These are phyloP conservation scores for Camponotus vicinus DNA, from an alignment of 1,140 invertebrate species.

Conservation along the genomic window DNA sequence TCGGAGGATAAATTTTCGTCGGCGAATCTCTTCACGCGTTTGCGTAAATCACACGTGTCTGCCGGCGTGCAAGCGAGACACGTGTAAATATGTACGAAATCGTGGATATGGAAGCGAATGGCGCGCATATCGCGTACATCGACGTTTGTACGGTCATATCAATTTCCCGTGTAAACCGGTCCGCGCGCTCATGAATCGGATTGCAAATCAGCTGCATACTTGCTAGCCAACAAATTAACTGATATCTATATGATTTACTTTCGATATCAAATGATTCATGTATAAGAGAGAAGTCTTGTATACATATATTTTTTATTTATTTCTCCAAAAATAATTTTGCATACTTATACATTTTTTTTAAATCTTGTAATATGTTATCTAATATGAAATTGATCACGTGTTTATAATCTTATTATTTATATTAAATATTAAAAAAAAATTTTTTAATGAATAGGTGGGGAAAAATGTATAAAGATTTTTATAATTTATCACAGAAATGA, in stretches of 20 bases:
- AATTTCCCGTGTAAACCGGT: conserved; percentile 61
- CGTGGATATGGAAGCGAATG: conserved; percentile 43
- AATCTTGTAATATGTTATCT: no score
- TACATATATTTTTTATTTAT: no score
- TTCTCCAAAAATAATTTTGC: no score
- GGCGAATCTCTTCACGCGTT: conserved; percentile 61
- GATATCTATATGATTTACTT: background rate
- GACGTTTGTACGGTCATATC: conserved; percentile 63
- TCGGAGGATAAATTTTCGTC: conserved; percentile 60
- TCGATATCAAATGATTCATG: no score
- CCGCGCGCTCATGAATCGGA: conserved; percentile 58
- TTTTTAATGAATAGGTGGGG: no score
- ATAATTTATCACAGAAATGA: no score
- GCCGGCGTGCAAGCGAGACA: conserved; percentile 25
- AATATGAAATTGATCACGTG: no score
- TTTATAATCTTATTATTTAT: no score
- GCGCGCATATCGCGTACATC: conserved; percentile 13
- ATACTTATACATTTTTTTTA: no score
- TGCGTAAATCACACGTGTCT: conserved; percentile 66
- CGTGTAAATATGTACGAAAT: conserved; percentile 72
- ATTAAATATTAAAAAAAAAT: no score
- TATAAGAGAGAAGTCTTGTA: no score
- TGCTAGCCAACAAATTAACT: conserved; percentile 68
- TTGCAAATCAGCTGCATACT: conserved; percentile 69
- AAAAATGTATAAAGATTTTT: no score